A percentile compares a stretch with the other conserved stretches of the same genome.
Evolutionary conservation across 64 coral and sea anemone genomes (phyloP).

Genomic region (Pachyseris speciosa): DNA sequence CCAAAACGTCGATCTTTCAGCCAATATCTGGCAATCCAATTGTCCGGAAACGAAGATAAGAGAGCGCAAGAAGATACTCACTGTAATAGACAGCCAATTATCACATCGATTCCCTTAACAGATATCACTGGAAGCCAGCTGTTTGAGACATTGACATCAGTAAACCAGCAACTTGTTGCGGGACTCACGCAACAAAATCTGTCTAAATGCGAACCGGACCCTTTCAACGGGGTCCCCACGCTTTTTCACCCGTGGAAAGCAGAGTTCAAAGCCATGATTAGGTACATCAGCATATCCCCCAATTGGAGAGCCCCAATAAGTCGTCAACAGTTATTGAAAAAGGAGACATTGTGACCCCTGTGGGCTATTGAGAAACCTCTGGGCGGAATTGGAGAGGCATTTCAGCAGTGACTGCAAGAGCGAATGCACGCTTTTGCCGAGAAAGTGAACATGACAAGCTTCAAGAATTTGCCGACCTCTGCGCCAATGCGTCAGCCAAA

Average conservation of each 20-base stretch:
- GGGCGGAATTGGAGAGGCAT: constrained; percentile 41
- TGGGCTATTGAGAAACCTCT: constrained; percentile 14
- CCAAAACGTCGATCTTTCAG: no score
- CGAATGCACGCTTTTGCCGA: constrained; percentile 16
- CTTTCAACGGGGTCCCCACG: constrained; percentile 45
- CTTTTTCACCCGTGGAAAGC: constrained; percentile 60
- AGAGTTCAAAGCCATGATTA: constrained; percentile 51
- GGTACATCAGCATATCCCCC: constrained; percentile 12
- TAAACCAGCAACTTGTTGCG: constrained; percentile 33
- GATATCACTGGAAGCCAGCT: background rate
- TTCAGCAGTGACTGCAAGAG: constrained; percentile 55
- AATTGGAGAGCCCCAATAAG: background rate
- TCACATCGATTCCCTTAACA: background rate
- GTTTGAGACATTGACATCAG: background rate
- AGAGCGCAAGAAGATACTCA: background rate
- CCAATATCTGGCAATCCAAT: no score
- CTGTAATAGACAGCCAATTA: background rate
- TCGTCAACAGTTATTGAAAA: constrained; percentile 32
- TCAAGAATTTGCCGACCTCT: constrained; percentile 38
- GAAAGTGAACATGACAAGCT: constrained; percentile 16
- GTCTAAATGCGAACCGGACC: constrained; percentile 56
- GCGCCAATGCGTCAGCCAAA: constrained; percentile 33
- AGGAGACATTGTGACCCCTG: constrained; percentile 18
- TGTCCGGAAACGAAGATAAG: no score
- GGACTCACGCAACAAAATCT: constrained; percentile 45